A percentile compares a stretch with the other conserved stretches of the same genome.
Conservation (phyloP, 2,113 vertebrate species). For the Caracal caracal region DNA sequence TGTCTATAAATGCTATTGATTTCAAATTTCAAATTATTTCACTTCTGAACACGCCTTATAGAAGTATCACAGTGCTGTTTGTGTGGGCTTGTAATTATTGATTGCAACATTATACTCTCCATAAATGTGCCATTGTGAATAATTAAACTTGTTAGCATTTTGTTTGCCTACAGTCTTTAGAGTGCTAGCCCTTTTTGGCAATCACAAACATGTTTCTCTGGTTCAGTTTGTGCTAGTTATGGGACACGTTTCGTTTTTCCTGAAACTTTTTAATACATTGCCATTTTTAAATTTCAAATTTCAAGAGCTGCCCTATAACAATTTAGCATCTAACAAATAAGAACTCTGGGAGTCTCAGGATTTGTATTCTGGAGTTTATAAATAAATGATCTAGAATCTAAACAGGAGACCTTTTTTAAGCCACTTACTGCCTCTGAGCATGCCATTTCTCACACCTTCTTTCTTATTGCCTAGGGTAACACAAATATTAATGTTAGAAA, state of each 20-base stretch:
- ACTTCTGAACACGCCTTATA: conserved; percentile 61
- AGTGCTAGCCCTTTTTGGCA: conserved; percentile 35
- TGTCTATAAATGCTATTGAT: conserved; percentile 76
- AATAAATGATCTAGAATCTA: conserved; percentile 54
- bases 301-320: conserved; percentile 62
- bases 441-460: not conserved
- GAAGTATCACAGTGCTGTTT: conserved; percentile 67
- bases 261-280: conserved; percentile 17
- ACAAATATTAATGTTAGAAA: conserved; percentile 17
- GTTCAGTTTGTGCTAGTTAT: not conserved
- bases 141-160: conserved; percentile 75
- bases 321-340: conserved; percentile 68
- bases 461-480: not conserved
- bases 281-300: conserved; percentile 61
- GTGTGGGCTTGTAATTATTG: conserved; percentile 77
- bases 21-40: conserved; percentile 78
- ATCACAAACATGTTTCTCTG: conserved; percentile 18
- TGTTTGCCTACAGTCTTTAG: conserved; percentile 70
- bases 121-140: conserved; percentile 78
- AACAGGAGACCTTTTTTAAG: not conserved
- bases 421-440: not conserved
- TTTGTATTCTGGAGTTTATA: conserved; percentile 63
- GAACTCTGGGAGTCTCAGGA: conserved; percentile 65
- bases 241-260: not conserved
- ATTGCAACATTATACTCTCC: conserved; percentile 71